Conservation (phyloP, 2,113 vertebrate species). For the Ochotona curzoniae region DNA sequence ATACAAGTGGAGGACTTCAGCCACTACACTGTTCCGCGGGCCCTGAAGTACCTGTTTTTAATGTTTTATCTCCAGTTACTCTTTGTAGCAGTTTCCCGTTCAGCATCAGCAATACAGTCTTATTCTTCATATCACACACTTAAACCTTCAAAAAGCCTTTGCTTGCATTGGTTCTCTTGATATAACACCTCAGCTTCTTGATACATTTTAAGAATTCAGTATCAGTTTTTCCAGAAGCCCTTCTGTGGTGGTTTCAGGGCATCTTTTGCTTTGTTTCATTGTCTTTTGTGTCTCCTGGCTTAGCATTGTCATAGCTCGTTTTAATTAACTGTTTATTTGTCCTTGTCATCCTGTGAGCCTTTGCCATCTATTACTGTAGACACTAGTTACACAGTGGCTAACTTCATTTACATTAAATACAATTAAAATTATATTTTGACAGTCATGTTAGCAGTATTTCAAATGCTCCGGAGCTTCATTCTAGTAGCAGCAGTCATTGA, state of each 20-base stretch:
- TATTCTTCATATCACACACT: background rate
- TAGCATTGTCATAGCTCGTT: background rate
- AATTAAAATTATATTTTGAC: background rate
- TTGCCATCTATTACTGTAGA: background rate
- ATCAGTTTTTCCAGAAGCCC: background rate
- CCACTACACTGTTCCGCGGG: too few species aligned
- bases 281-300: slow-evolving; percentile 22
- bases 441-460: background rate
- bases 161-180: background rate
- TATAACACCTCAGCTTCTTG: background rate
- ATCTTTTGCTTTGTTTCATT: slow-evolving; percentile 34
- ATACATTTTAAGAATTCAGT: slow-evolving; percentile 28
- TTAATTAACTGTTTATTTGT: background rate
- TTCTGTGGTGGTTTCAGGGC: background rate
- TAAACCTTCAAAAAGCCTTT: background rate
- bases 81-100: background rate
- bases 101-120: slow-evolving; percentile 14
- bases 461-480: background rate
- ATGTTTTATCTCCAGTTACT: background rate
- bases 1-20: too few species aligned
- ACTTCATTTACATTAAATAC: slow-evolving; percentile 19
- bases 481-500: background rate
- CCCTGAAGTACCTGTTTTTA: too few species aligned
- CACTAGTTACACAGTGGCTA: background rate
- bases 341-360: background rate